Evolutionary conservation across 2,888 invertebrate species (phyloP).

Genomic region (Eugnorisma glareosa): DNA sequence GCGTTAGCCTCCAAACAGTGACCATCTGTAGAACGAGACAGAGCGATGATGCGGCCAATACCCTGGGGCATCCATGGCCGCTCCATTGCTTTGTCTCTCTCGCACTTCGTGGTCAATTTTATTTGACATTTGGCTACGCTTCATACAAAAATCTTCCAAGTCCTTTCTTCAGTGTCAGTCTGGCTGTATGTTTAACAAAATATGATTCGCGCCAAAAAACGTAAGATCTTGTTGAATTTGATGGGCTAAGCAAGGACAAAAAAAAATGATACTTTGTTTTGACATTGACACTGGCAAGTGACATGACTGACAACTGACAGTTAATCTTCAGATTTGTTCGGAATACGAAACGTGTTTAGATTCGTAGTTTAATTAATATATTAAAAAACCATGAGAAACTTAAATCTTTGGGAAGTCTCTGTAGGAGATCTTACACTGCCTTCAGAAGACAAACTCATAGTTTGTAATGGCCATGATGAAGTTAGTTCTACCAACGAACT

Average conservation of each 20-base stretch:
- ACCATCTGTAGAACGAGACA: too few species aligned
- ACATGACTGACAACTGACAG: constrained; percentile 3
- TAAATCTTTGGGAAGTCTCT: constrained; percentile 81
- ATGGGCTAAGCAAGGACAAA: not conserved
- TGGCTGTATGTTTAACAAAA: too few species aligned
- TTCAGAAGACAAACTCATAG: constrained; percentile 70
- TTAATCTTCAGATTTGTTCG: constrained; percentile 3
- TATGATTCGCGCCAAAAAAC: too few species aligned
- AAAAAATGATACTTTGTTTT: not conserved
- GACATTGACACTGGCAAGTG: constrained; percentile 1
- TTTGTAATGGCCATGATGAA: constrained; percentile 82
- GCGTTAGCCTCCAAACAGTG: too few species aligned
- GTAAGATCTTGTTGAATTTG: too few species aligned
- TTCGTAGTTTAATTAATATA: constrained; percentile 19
- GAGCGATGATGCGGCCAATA: too few species aligned
- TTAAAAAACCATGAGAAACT: constrained; percentile 80
- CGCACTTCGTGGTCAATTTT: too few species aligned
- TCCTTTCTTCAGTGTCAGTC: too few species aligned
- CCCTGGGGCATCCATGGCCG: too few species aligned
- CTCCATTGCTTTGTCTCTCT: too few species aligned
- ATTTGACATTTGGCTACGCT: too few species aligned
- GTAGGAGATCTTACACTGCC: constrained; percentile 72
- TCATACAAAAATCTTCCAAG: too few species aligned
- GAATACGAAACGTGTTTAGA: constrained; percentile 59
- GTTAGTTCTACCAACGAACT: constrained; percentile 77